phyloP scores from a whole-genome alignment of 1,140 invertebrate species.

The Drosophila truncata region DNA sequence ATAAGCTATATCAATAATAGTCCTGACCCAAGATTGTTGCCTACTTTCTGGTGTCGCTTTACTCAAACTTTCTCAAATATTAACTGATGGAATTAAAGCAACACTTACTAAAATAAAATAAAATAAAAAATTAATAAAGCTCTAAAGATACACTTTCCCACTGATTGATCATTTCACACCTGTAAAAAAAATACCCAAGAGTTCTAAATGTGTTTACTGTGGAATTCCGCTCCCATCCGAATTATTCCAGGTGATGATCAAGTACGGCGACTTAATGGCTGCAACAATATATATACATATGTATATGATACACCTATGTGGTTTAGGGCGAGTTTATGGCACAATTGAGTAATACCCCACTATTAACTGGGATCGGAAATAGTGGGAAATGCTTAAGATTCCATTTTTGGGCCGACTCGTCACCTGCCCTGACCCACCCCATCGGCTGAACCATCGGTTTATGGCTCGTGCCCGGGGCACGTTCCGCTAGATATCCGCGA shows the following conservation, averaged over 20 bases:
- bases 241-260: slow-evolving; percentile 5
- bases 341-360: slow-evolving; percentile 4
- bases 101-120: too few species aligned
- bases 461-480: slow-evolving; percentile 29
- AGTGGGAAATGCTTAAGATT: slow-evolving; percentile 17
- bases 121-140: too few species aligned
- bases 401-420: slow-evolving; percentile 17
- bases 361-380: slow-evolving; percentile 7
- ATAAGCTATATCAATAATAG: too few species aligned
- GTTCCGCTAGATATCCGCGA: slow-evolving; percentile 29
- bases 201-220: neutral
- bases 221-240: neutral
- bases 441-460: slow-evolving; percentile 15
- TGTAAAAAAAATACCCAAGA: neutral
- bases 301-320: too few species aligned
- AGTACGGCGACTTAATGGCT: neutral
- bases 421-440: slow-evolving; percentile 27
- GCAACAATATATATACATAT: neutral
- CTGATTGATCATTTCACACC: too few species aligned
- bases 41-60: neutral
- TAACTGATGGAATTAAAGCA: neutral
- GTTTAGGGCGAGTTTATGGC: neutral
- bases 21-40: neutral
- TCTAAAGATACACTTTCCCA: too few species aligned
- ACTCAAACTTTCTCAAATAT: neutral